phyloP scores from a whole-genome alignment of 2,113 vertebrate genomes.

The Tachysurus vachellii region DNA sequence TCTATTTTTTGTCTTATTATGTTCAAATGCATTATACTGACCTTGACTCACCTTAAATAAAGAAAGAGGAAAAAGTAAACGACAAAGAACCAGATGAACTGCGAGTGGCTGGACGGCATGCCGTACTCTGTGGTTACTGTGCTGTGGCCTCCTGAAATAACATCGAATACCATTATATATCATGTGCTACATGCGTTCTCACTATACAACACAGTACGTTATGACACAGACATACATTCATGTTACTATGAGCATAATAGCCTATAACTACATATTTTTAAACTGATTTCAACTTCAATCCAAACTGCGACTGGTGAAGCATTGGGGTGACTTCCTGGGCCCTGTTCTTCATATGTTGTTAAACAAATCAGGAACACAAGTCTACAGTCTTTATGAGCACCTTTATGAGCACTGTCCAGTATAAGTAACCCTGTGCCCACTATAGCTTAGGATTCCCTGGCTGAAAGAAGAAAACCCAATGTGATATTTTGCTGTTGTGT shows the following conservation, averaged over 20 bases:
- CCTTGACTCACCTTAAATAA: slow-evolving; percentile 89
- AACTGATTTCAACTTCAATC: not conserved
- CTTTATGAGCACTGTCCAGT: no score
- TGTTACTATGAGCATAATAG: not conserved
- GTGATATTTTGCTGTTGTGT: not conserved
- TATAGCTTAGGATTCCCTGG: not conserved
- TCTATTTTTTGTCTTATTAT: not conserved
- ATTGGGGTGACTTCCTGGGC: not conserved
- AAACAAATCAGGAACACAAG: no score
- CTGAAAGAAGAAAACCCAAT: not conserved
- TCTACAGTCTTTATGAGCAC: no score
- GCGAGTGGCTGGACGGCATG: slow-evolving; percentile 97
- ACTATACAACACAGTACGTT: not conserved
- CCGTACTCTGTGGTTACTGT: slow-evolving; percentile 88
- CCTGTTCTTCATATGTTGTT: no score
- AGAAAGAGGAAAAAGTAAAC: slow-evolving; percentile 98
- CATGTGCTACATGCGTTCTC: not conserved
- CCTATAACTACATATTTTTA: not conserved
- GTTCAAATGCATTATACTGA: not conserved
- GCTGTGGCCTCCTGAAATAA: slow-evolving; percentile 78
- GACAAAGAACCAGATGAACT: slow-evolving; percentile 99
- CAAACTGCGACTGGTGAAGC: not conserved
- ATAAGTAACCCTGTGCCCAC: not conserved
- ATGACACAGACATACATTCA: not conserved
- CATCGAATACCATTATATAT: not conserved